Evolutionary conservation across 2,797 vertebrate species (phyloP), one percentile per base, ranked within the genome.

Genomic region (Propithecus perrieri): DNA sequence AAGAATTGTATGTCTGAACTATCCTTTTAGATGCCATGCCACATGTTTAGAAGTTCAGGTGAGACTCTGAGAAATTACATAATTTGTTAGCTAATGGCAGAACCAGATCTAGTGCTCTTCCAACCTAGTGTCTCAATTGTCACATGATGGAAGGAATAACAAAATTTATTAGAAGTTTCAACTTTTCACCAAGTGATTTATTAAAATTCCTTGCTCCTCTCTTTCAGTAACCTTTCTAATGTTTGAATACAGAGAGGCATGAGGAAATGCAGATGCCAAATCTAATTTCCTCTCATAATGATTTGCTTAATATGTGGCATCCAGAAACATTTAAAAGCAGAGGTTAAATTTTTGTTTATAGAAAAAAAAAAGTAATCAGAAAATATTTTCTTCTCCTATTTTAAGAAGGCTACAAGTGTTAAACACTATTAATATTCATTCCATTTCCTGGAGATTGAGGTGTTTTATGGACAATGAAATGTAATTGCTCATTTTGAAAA

Each of bases 301-400:
- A 84, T 57, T 74, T 55, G 18, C 35, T 86, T 94, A 65, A 80
- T 2, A 75, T 11, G 24, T 14, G 28, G 13, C 10, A 83, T 61
- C 41, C 17, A 71, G 46, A 88, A 91, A 95, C 13, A 89, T 78
- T 85, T 72, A 89, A 85, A 92, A 92, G 20, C 13, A 94, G 78
- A 89, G 65, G 30, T 35, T 93, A 46, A 89, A 86, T 76, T 89
- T 95, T 63, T 89, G 87, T 87, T 90, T 87, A 7, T 61, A 89
- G 28, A 11, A 12, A 57, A 65, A 74, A 74, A 89, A 76, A 69
- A 85, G 13, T 24, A 75, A 92, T 38, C 48, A 91, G 18, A 94
- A 96, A 91, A 55, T 5, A 75, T 55, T 75, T 86, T 87, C 63
- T 92, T 28, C n/a, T 10, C 8, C 55, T 85, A 95, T 78, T 88